Conservation (phyloP, 2,797 vertebrate species). For the Sebastiscus albofasciatus region DNA sequence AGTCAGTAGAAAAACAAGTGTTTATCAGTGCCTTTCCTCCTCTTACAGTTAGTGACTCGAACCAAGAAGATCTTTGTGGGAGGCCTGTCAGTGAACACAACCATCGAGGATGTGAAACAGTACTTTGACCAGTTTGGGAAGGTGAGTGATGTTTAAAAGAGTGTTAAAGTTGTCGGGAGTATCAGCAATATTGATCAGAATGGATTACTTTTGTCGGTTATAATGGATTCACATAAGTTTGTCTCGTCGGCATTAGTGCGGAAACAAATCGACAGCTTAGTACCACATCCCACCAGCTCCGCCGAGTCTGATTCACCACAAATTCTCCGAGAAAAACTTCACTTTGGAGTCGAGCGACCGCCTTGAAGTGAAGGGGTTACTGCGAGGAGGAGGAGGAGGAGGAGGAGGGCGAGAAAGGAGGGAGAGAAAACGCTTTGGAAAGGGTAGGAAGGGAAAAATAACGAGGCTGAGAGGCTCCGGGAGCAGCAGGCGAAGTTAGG, state of each 20-base stretch:
- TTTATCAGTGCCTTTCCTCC: not conserved
- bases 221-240: not conserved
- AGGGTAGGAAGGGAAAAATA: slow-evolving; percentile 62
- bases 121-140: slow-evolving; percentile 99
- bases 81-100: slow-evolving; percentile 97
- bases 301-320: slow-evolving; percentile 37
- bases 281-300: slow-evolving; percentile 21
- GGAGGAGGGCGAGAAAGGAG: slow-evolving; percentile 44
- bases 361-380: slow-evolving; percentile 68
- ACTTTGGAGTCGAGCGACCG: slow-evolving; percentile 18
- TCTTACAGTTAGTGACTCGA: slow-evolving; percentile 94
- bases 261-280: slow-evolving; percentile 31
- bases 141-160: slow-evolving; percentile 80
- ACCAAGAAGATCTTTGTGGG: slow-evolving; percentile 99
- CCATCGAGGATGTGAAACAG: slow-evolving; percentile 97
- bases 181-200: not conserved
- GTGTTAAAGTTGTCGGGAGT: not conserved
- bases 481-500: slow-evolving; percentile 68
- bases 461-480: slow-evolving; percentile 60
- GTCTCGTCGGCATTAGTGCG: not conserved
- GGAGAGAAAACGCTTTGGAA: slow-evolving; percentile 43
- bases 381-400: slow-evolving; percentile 22
- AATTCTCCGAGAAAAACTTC: slow-evolving; percentile 41
- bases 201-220: not conserved
- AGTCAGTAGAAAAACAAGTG: not conserved